These are phyloP conservation scores for Epinotia demarniana DNA, from an alignment of 2,888 invertebrate genomes.

Conservation along the genomic window DNA sequence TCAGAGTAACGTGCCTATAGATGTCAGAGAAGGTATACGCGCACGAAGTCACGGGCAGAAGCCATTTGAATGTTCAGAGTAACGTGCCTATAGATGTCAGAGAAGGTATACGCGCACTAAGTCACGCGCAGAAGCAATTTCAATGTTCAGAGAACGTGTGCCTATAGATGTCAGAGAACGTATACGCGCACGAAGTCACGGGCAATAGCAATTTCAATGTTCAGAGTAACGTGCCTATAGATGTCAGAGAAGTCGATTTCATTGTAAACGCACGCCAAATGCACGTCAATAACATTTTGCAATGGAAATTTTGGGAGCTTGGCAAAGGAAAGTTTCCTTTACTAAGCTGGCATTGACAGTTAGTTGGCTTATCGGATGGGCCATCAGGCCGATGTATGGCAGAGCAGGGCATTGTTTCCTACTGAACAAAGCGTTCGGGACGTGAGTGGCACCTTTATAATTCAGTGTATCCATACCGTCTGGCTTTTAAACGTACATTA, in stretches of 20 bases:
- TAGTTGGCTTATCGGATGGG: conserved; percentile 19
- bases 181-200: too few relatives aligned
- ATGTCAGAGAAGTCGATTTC: not conserved
- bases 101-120: not conserved
- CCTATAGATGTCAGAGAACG: too few relatives aligned
- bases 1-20: too few relatives aligned
- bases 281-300: not conserved
- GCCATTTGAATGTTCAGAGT: too few relatives aligned
- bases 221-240: too few relatives aligned
- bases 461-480: conserved; percentile 28
- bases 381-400: conserved; percentile 20
- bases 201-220: too few relatives aligned
- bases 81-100: too few relatives aligned
- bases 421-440: not conserved
- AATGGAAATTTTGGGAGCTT: not conserved
- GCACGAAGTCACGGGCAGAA: too few relatives aligned
- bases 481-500: conserved; percentile 12
- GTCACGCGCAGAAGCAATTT: not conserved
- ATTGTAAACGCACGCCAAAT: not conserved
- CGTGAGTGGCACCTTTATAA: conserved; percentile 36
- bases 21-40: too few relatives aligned
- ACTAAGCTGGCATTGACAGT: conserved; percentile 19
- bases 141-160: too few relatives aligned
- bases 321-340: not conserved
- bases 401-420: conserved; percentile 21